Conservation (phyloP, 2,113 vertebrate genomes). For the Sorex araneus region DNA sequence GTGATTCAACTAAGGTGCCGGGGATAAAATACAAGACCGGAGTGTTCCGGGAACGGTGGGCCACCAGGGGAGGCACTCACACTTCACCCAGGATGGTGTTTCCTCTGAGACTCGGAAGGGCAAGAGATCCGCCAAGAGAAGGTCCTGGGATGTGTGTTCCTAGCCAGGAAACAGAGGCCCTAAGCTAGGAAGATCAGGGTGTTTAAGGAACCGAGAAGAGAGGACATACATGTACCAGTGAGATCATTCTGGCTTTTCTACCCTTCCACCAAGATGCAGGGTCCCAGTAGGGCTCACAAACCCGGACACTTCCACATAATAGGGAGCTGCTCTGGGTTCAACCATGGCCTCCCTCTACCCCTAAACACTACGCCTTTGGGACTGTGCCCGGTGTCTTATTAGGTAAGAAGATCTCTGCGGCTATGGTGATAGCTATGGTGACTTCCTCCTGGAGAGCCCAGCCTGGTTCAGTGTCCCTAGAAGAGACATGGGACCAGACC, state of each 20-base stretch:
- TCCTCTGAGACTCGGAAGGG: neutral
- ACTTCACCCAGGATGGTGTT: neutral
- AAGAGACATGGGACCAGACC: neutral
- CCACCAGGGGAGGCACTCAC: no score
- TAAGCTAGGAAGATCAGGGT: neutral
- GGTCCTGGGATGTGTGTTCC: neutral
- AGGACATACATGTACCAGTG: neutral
- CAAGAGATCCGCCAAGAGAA: neutral
- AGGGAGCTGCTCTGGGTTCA: neutral
- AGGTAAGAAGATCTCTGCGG: neutral
- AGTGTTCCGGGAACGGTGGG: neutral
- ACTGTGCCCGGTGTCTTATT: neutral
- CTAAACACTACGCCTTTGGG: neutral
- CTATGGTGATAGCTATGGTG: neutral
- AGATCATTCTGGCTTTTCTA: neutral
- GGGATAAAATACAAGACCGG: no score
- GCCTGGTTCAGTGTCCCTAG: neutral
- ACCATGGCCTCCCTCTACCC: neutral
- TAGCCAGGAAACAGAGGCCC: neutral
- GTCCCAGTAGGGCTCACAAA: neutral
- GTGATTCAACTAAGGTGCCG: neutral
- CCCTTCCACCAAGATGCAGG: neutral
- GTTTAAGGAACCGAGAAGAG: neutral
- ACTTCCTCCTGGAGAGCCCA: no score
- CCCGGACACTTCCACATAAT: neutral